Base-by-base conservation (phyloP, 2,797 vertebrate genomes). In the Phrynocephalus vlangalii region DNA sequence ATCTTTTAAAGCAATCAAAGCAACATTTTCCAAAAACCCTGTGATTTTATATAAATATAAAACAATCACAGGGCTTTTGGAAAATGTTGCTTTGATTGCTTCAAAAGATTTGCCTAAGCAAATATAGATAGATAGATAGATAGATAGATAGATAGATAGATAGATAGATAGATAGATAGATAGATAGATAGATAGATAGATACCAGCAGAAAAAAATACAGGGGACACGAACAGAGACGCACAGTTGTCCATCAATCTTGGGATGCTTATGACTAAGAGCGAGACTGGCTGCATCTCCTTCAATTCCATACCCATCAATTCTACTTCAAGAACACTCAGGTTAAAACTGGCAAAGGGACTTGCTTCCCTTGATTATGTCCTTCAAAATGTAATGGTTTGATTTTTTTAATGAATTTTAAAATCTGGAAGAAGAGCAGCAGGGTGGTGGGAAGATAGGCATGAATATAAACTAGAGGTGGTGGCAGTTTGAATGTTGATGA, bases 61-160 rank as follows among this genome's bases (percentile, higher is more conserved):
- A 44, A 44, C 38, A 44, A 44, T 28, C 79, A 24, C 8, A 88
- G 30, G 7, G 24, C 79, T 90, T 83, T 24, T 50, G 83, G 63
- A 88, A 93, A 88, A 82, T 44, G 76, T 85, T 80, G 0, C 80
- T 78, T 71, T 86, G 73, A 93, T 88, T 75, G 50, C 63, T 92
- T 76, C 81, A 63, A 86, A 48, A 77, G 30, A 6, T 9, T 90
- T n/a, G 52, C 82, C 73, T 86, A 66, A 89, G 75, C 85, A 92
- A 87, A 44, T 44, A 44, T 44, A 44, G 38, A 44, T 44, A 44
- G 38, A 44, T 44, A 44, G 38, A 44, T 44, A 44, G 38, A 44
- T 44, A 44, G 38, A 44, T 44, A 44, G 38, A 44, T 44, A 44
- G 38, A 44, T 44, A 44, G 38, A 44, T 44, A 44, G 38, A 44